Conservation (phyloP, 2,113 vertebrate species). For the Cheirogaleus medius region DNA sequence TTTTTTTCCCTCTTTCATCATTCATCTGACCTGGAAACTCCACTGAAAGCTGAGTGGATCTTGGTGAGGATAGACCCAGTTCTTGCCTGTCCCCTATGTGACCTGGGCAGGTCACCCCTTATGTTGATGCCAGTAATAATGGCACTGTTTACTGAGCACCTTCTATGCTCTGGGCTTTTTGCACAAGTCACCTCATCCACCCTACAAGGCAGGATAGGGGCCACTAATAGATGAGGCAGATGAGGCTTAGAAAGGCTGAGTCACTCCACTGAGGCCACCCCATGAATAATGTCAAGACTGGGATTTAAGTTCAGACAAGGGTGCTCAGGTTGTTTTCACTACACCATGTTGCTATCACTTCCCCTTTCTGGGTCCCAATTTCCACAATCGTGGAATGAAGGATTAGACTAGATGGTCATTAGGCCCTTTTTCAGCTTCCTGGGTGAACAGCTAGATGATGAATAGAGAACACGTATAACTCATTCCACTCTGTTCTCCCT, state of each 20-base stretch:
- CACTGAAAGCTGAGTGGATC: not conserved
- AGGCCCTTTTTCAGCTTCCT: not conserved
- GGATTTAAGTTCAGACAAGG: not conserved
- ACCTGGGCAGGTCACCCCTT: not conserved
- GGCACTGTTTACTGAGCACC: not conserved
- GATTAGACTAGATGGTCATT: not conserved
- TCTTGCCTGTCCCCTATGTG: not conserved
- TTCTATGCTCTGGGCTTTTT: not conserved
- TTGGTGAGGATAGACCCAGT: not conserved
- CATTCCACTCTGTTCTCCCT: not conserved
- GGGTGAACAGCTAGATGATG: not conserved
- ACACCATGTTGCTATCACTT: not conserved
- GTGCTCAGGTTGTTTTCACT: not conserved
- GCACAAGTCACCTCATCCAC: not conserved
- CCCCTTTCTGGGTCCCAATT: not conserved
- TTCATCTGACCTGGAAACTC: not conserved
- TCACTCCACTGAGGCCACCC: not conserved
- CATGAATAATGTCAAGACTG: accelerated
- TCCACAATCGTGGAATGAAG: not conserved
- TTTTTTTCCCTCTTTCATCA: not conserved
- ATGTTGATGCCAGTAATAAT: not conserved
- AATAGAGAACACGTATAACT: not conserved
- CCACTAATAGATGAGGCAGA: too few species aligned
- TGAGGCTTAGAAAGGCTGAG: not conserved
- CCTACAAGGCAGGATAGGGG: accelerated